A percentile compares a stretch with the other conserved stretches of the same genome.
These are phyloP conservation scores for Sebastes minor DNA, from an alignment of 2,797 vertebrate species.

Conservation along the genomic window DNA sequence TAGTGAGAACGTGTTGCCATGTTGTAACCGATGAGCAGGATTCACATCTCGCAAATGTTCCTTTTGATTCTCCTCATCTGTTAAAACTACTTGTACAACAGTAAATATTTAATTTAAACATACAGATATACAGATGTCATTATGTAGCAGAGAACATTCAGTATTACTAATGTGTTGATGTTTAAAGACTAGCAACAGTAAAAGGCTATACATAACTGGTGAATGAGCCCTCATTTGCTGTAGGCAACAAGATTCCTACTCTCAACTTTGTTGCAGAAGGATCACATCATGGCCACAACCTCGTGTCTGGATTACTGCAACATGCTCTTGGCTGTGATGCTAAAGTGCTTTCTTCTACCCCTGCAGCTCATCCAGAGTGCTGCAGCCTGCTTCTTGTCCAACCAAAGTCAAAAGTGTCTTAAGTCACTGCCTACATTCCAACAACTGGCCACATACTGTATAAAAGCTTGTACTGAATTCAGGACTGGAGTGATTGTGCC, in stretches of 20 bases:
- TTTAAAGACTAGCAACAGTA: neutral
- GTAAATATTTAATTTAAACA: neutral
- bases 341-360: constrained; percentile 17
- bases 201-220: neutral
- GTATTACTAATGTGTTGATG: neutral
- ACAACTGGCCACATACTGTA: neutral
- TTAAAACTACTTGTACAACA: neutral
- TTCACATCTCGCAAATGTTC: neutral
- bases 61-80: neutral
- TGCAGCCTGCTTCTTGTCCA: constrained; percentile 8
- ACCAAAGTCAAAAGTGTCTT: constrained; percentile 25
- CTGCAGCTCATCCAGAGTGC: constrained; percentile 28
- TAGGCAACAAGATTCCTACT: neutral
- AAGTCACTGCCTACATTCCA: constrained; percentile 16
- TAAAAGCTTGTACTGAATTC: neutral
- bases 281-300: constrained; percentile 31
- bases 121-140: neutral
- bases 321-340: constrained; percentile 31
- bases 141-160: neutral
- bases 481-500: neutral
- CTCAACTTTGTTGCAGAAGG: constrained; percentile 3
- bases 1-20: neutral
- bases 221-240: neutral
- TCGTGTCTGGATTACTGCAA: constrained; percentile 25
- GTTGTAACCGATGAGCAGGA: neutral